These are phyloP conservation scores for Sebastes hubbsi DNA, from an alignment of 2,797 vertebrate species.

Conservation along the genomic window DNA sequence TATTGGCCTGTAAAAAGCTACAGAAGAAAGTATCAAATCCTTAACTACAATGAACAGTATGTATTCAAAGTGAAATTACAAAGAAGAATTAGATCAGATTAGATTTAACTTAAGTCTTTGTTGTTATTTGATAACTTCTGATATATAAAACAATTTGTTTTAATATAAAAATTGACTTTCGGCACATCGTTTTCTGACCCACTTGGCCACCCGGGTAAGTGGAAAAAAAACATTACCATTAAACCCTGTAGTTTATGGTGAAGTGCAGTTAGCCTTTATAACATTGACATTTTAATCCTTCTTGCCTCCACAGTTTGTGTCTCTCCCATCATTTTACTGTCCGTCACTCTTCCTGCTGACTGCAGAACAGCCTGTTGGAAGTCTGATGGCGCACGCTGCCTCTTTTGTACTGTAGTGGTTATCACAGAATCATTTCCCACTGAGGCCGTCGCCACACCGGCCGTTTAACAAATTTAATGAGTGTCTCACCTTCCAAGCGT, in stretches of 20 bases:
- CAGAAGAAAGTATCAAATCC: background rate
- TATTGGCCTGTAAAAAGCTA: background rate
- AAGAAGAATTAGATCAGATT: background rate
- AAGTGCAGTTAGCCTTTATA: background rate
- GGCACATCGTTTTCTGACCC: too few species aligned
- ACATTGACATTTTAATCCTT: background rate
- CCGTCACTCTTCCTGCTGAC: constrained; percentile 8
- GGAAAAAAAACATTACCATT: too few species aligned
- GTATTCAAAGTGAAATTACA: background rate
- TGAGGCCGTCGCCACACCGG: constrained; percentile 12
- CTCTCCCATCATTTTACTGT: background rate
- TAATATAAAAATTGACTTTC: too few species aligned
- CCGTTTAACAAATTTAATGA: constrained; percentile 68
- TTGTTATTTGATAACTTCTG: too few species aligned
- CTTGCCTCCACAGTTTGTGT: background rate
- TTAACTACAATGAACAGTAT: background rate
- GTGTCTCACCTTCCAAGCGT: constrained; percentile 45
- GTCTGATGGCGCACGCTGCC: constrained; percentile 50
- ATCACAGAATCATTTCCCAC: constrained; percentile 53
- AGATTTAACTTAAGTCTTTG: too few species aligned
- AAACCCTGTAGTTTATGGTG: background rate
- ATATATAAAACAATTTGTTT: too few species aligned
- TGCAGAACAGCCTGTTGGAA: constrained; percentile 37
- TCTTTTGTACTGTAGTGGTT: constrained; percentile 38
- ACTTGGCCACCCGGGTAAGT: too few species aligned